Evolutionary conservation across 2,888 invertebrate genomes (phyloP).

Genomic region (Drosophila subsilvestris): DNA sequence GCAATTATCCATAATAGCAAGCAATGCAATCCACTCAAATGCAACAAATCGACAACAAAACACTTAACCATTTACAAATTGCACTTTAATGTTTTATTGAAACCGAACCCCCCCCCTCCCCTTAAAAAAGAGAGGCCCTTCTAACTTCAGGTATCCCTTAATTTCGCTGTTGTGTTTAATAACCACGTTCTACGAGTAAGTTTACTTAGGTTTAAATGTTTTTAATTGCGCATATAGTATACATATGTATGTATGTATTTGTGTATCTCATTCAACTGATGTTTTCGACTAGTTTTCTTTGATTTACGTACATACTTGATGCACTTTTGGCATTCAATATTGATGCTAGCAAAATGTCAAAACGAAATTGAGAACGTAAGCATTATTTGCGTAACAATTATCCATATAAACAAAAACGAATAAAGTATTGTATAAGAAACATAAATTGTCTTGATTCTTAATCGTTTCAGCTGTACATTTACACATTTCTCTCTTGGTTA

Average conservation of each 20-base stretch:
- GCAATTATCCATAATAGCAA: conserved; percentile 56
- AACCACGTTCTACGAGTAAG: conserved; percentile 31
- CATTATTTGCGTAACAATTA: conserved; percentile 69
- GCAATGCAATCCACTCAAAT: conserved; percentile 54
- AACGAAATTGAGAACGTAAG: conserved; percentile 66
- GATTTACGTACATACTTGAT: conserved; percentile 20
- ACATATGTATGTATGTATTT: conserved; percentile 28
- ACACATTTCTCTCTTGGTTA: no score
- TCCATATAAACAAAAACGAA: conserved; percentile 65
- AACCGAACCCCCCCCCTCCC: background rate
- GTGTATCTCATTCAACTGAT: conserved; percentile 35
- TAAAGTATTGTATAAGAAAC: conserved; percentile 66
- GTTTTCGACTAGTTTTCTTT: conserved; percentile 36
- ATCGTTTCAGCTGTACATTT: no score
- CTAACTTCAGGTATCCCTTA: conserved; percentile 18
- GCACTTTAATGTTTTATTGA: conserved; percentile 24
- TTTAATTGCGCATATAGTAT: conserved; percentile 22
- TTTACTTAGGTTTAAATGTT: conserved; percentile 31
- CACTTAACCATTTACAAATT: conserved; percentile 54
- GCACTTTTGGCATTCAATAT: conserved; percentile 40
- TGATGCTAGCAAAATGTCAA: conserved; percentile 75
- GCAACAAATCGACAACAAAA: conserved; percentile 33
- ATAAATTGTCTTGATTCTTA: conserved; percentile 4
- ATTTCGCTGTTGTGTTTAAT: conserved; percentile 38
- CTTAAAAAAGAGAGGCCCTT: background rate